Evolutionary conservation across 37 sponge, comb jelly and placozoan genomes (phyloP), one percentile per base, ranked within the genome.

Genomic region (Agelas oroides): DNA sequence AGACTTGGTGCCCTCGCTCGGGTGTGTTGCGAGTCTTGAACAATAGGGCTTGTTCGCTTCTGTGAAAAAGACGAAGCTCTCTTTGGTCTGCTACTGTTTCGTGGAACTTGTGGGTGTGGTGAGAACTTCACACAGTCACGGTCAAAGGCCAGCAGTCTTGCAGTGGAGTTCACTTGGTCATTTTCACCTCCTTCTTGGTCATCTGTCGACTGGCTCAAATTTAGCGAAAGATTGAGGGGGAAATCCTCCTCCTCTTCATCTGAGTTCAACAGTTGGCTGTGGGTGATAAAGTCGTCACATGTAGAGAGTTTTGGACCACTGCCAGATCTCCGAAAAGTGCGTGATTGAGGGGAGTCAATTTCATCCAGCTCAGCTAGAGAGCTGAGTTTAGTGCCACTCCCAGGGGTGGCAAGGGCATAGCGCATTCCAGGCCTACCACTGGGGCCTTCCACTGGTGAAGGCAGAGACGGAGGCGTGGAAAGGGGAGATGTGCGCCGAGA

Each of bases 171-270:
- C 46, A 46, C 46, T 8, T 46, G 46, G 46, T 8, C 46, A 3
- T 8, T 46, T 8, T 46, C 46, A n/a, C n/a, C 35, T 1, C 38
- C 60, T 30, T 41, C 72, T 35, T 46, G 72, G 31, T 71, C 72
- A 23, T 71, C 72, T 40, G 72, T 40, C 20, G 79, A 46, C 31
- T 39, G 53, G 21, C 66, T 65, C 15, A 30, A 56, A 21, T 56
- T n/a, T 1, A 59, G 60, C 23, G 52, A 39, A n/a, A 71, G 71
- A 53, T 56, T 52, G 37, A 84, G 68, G 27, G 77, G 78, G 57
- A 77, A 76, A 68, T 70, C 35, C 6, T 46, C 46, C 8, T 57
- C 78, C 38, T 77, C 78, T n/a, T 84, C 84, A 23, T 79, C 87
- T 46, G 79, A 87, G 24, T 64, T 17, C 37, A 87, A 34, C 53